Base-by-base conservation (phyloP, 2,888 invertebrate genomes). In the Eucera pruinosa region DNA sequence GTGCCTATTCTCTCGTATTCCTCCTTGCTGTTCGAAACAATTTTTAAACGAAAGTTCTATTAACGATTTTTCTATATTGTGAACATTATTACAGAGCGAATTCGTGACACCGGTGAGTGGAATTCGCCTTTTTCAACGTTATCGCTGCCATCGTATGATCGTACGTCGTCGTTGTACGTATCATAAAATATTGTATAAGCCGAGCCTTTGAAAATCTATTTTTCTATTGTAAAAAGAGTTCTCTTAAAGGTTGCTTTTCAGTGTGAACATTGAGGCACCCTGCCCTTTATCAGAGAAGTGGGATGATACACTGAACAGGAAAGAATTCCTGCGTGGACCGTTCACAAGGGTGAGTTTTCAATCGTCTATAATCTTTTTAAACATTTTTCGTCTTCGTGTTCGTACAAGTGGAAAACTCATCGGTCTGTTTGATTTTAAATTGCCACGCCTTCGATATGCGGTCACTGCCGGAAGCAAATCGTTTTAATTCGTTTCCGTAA, bases 281-380 rank as follows among this genome's bases (percentile, higher is more conserved):
- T 52, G 67, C 18, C 43, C 20, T 57, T 52, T 52, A 48, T 41
- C 45, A 67, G 45, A n/a, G 20, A 67, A 61, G 76, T 84, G 89
- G 83, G 82, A 89, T 89, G 89, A 78, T 87, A 83, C 77, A 87
- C 83, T 89, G 86, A 89, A 77, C 60, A 78, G 71, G 74, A 65
- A 71, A 76, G 84, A 82, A 82, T 78, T 77, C 88, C 87, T 90
- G 86, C 85, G 87, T 88, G 90, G 89, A 91, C 86, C 87, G 85
- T 88, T 88, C 85, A 60, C 83, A 88, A 83, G 83, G 88, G 91
- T 91, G 79, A 91, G 90, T 90, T 50, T 89, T 58, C 18, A 11
- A 47, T 71, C n/a, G 23, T 33, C 41, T 3, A 36, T n/a, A n/a
- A 13, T 50, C 6, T 45, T 25, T 50, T 15, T 18, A 3, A 43